These are phyloP conservation scores for Holothuria leucospilota DNA, from an alignment of 53 echinoderm and acorn worm genomes.

Conservation along the genomic window DNA sequence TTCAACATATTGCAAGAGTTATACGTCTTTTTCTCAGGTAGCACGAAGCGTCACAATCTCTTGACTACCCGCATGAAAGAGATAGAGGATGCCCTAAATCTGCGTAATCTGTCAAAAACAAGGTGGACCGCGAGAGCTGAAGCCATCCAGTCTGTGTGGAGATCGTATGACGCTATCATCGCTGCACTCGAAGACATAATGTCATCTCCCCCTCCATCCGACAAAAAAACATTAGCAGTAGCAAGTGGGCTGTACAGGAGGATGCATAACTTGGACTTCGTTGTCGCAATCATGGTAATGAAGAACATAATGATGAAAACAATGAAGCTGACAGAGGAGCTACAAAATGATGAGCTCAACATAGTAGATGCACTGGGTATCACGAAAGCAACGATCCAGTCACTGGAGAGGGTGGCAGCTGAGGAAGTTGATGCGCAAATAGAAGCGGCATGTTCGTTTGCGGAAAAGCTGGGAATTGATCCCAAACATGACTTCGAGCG, in stretches of 20 bases:
- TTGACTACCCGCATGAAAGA: background rate
- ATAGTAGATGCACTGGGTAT: too few relatives aligned
- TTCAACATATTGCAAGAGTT: background rate
- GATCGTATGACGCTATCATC: background rate
- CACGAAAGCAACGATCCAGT: too few relatives aligned
- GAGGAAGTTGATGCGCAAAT: background rate
- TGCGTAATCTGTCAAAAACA: background rate
- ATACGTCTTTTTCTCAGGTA: background rate
- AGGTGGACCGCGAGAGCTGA: background rate
- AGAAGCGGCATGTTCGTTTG: background rate
- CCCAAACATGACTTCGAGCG: too few relatives aligned
- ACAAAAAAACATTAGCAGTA: background rate
- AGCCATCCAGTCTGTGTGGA: background rate
- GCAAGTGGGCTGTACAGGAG: background rate
- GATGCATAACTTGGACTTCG: background rate
- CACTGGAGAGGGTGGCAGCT: too few relatives aligned
- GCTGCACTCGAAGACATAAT: background rate
- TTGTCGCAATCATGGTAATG: background rate
- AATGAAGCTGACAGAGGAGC: too few relatives aligned
- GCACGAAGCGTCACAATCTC: background rate
- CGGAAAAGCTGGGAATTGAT: background rate
- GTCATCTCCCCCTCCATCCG: background rate
- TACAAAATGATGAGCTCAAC: too few relatives aligned
- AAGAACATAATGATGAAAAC: background rate
- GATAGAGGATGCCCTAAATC: background rate